phyloP scores from a whole-genome alignment of 1,140 invertebrate genomes.

The Lithobius niger region DNA sequence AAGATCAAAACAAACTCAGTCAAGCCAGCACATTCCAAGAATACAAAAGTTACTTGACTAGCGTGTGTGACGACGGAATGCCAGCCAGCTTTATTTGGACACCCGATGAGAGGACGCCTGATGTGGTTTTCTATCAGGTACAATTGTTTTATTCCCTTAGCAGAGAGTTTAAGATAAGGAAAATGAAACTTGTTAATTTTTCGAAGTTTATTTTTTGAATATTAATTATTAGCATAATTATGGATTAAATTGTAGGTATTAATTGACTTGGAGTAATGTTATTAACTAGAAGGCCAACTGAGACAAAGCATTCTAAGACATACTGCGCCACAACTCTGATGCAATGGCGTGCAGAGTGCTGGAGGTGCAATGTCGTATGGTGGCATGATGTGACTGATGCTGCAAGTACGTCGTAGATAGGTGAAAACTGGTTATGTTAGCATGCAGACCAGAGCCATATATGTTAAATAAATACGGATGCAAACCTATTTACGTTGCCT shows the following conservation, averaged over 20 bases:
- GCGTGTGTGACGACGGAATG: constrained; percentile 17
- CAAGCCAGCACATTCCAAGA: constrained; percentile 3
- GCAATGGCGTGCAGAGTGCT: too few relatives aligned
- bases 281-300: background rate
- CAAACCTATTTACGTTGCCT: too few relatives aligned
- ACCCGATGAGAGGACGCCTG: constrained; percentile 28
- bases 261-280: background rate
- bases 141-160: background rate
- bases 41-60: constrained; percentile 13
- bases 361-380: too few relatives aligned
- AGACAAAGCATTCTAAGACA: too few relatives aligned
- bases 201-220: background rate
- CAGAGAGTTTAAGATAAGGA: background rate
- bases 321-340: too few relatives aligned
- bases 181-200: background rate
- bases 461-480: too few relatives aligned
- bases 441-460: too few relatives aligned
- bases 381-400: too few relatives aligned
- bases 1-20: background rate
- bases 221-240: background rate
- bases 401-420: too few relatives aligned
- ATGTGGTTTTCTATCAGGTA: constrained; percentile 29
- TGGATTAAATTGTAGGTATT: background rate
- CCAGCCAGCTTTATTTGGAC: constrained; percentile 28
- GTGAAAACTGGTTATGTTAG: too few relatives aligned